Evolutionary conservation across 2,888 invertebrate species (phyloP).

Genomic region (Limnephilus auricula): DNA sequence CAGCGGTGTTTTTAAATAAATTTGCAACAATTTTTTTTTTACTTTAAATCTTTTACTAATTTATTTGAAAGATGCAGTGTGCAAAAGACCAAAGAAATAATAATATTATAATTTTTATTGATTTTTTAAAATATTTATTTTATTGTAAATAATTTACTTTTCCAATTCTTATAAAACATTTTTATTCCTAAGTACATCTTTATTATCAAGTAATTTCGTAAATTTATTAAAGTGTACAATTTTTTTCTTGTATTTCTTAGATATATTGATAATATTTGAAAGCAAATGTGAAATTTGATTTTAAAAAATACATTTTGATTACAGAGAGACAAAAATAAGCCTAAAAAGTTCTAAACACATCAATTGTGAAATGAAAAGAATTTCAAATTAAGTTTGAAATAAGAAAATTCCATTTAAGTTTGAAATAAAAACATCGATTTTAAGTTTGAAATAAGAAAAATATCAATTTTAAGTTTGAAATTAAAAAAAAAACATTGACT

Average conservation of each 20-base stretch:
- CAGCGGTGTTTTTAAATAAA: not conserved
- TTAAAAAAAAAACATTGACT: not conserved
- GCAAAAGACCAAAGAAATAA: not conserved
- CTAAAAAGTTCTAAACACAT: not conserved
- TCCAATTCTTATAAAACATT: not conserved
- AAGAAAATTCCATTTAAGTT: too few species aligned
- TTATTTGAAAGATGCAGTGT: not conserved
- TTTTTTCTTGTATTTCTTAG: not conserved
- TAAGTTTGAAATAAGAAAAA: not conserved
- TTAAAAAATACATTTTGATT: too few species aligned
- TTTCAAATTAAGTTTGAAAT: not conserved
- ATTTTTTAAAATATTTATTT: not conserved
- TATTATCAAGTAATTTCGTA: not conserved
- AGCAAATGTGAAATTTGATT: too few species aligned
- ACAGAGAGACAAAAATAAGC: not conserved
- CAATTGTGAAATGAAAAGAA: not conserved
- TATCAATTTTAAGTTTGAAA: not conserved
- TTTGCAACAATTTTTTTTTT: not conserved
- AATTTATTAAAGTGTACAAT: not conserved
- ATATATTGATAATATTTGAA: not conserved
- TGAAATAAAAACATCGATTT: not conserved
- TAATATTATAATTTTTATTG: not conserved
- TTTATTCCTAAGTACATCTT: not conserved
- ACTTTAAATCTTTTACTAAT: not conserved
- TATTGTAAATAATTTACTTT: not conserved